Conservation (phyloP, 2,888 invertebrate species). For the Drosophila setosimentum region DNA sequence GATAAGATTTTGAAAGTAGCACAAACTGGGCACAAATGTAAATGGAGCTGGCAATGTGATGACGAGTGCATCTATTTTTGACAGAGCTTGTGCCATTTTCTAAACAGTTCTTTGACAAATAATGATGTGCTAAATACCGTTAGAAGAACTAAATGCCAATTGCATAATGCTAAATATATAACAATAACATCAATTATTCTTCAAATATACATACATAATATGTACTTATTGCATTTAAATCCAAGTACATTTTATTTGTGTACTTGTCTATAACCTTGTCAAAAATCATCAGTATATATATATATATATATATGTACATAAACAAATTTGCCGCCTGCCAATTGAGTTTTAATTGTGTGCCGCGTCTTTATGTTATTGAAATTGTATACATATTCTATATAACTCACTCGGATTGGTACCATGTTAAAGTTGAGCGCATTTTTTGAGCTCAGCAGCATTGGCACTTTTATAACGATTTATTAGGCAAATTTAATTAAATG, state of each 20-base stretch:
- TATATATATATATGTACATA: neutral
- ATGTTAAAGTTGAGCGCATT: conserved; percentile 33
- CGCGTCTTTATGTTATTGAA: conserved; percentile 7
- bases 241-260: neutral
- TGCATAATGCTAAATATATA: neutral
- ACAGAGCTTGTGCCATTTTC: conserved; percentile 41
- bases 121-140: conserved; percentile 1
- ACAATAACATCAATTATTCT: neutral
- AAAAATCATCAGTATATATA: conserved; percentile 1
- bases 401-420: conserved; percentile 54
- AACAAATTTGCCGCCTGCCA: conserved; percentile 17
- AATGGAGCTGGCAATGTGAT: conserved; percentile 22
- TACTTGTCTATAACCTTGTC: conserved; percentile 23
- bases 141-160: neutral
- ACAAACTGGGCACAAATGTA: conserved; percentile 50
- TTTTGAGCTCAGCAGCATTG: conserved; percentile 30
- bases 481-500: conserved; percentile 23
- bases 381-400: neutral
- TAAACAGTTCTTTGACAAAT: neutral
- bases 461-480: conserved; percentile 31
- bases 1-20: conserved; percentile 24
- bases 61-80: conserved; percentile 41
- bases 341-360: conserved; percentile 34
- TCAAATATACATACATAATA: too few relatives aligned
- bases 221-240: conserved; percentile 4